These are phyloP conservation scores for Alloplasta piceator DNA, from an alignment of 2,888 invertebrate genomes.

Conservation along the genomic window DNA sequence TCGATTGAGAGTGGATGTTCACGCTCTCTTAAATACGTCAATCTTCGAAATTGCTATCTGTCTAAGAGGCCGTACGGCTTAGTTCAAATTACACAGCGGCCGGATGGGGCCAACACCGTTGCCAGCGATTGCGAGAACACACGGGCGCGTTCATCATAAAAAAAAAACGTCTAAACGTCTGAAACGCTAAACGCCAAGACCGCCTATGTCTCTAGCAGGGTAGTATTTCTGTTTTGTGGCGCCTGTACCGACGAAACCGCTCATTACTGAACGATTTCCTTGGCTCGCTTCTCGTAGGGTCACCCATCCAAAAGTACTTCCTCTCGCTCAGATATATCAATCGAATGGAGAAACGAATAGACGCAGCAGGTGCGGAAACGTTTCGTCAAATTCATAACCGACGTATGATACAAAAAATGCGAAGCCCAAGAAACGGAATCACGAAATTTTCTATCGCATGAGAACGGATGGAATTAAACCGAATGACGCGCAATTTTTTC, in stretches of 20 bases:
- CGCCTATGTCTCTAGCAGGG: conserved; percentile 70
- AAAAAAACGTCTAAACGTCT: conserved; percentile 68
- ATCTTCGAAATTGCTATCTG: conserved; percentile 63
- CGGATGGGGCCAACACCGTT: conserved; percentile 32
- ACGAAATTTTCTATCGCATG: background rate
- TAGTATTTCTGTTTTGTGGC: background rate
- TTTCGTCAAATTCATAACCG: conserved; percentile 73
- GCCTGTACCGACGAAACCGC: conserved; percentile 52
- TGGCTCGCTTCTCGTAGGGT: conserved; percentile 41
- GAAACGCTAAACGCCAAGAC: conserved; percentile 72
- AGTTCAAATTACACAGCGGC: conserved; percentile 64
- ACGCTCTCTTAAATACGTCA: conserved; percentile 67
- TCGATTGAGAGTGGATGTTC: conserved; percentile 48
- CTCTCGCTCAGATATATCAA: too few relatives aligned
- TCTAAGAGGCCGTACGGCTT: conserved; percentile 50
- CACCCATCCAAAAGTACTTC: too few relatives aligned
- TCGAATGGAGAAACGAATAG: conserved; percentile 32
- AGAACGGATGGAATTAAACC: conserved; percentile 3
- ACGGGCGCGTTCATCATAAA: conserved; percentile 41
- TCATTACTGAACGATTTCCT: conserved; percentile 67
- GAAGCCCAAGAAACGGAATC: background rate
- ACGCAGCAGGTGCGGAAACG: conserved; percentile 70
- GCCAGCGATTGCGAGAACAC: conserved; percentile 36
- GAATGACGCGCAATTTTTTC: conserved; percentile 4
- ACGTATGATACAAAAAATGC: background rate